Conservation (phyloP, 2,888 invertebrate genomes). For the Drosophila incognita region DNA sequence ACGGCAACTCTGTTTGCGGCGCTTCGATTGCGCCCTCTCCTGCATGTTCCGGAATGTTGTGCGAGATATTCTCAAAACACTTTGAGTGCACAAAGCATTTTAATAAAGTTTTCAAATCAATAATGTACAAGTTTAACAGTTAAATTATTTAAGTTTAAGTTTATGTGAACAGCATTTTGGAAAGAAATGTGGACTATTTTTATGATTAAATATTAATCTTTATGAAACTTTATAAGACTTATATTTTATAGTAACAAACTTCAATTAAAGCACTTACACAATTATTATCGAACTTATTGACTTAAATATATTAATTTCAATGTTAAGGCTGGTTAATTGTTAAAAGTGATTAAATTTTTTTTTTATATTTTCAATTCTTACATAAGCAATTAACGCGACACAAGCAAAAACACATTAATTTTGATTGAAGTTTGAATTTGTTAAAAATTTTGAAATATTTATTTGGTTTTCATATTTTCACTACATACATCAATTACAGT, state of each 20-base stretch:
- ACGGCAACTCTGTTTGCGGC: conserved; percentile 81
- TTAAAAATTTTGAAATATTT: not conserved
- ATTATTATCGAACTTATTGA: not conserved
- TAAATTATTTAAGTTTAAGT: not conserved
- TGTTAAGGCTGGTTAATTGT: not conserved
- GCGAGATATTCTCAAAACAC: conserved; percentile 73
- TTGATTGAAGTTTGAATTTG: not conserved
- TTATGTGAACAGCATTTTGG: not conserved
- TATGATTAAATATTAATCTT: not conserved
- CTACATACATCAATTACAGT: not conserved
- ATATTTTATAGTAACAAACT: not conserved
- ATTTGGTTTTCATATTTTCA: not conserved
- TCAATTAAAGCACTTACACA: not conserved
- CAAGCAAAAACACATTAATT: no score
- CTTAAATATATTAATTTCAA: not conserved
- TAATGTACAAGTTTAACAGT: not conserved
- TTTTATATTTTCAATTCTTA: not conserved
- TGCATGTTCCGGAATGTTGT: conserved; percentile 81
- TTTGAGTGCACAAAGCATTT: conserved; percentile 33
- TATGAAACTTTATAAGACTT: not conserved
- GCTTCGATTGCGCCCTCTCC: conserved; percentile 80
- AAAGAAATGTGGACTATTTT: not conserved
- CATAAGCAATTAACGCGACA: no score
- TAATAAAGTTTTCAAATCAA: not conserved
- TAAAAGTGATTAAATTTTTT: not conserved